Conservation (phyloP, 2,113 vertebrate genomes). For the Heterochromis multidens region DNA sequence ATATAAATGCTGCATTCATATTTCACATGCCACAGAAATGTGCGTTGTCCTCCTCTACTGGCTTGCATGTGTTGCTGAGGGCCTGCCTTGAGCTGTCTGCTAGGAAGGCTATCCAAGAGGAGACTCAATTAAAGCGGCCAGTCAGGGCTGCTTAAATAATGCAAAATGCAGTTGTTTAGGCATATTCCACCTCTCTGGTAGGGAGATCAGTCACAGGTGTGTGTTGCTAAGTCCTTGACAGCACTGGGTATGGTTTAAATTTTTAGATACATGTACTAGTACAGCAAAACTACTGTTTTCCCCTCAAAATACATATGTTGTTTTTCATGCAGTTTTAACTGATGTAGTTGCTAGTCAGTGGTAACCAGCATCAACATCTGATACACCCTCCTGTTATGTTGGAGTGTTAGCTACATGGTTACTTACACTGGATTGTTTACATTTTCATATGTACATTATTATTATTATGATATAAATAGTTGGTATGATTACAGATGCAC, state of each 20-base stretch:
- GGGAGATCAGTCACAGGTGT: slow-evolving; percentile 7
- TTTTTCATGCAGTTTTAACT: not conserved
- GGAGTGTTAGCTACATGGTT: not conserved
- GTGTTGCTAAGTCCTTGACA: not conserved
- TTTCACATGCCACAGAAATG: slow-evolving; percentile 35
- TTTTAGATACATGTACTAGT: not conserved
- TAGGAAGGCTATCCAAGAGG: slow-evolving; percentile 2
- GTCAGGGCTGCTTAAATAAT: slow-evolving; percentile 59
- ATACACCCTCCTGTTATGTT: not conserved
- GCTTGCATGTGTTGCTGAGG: not conserved
- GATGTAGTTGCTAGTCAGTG: too few relatives aligned
- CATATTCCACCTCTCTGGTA: not conserved
- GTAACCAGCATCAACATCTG: not conserved
- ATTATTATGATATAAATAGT: not conserved
- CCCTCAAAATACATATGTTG: not conserved
- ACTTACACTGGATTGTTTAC: not conserved
- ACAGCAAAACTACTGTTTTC: not conserved
- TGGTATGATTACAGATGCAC: not conserved
- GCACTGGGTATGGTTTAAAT: not conserved
- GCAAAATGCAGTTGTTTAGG: slow-evolving; percentile 45
- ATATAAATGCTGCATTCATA: slow-evolving; percentile 37
- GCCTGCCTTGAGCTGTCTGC: slow-evolving; percentile 29
- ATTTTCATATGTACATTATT: not conserved
- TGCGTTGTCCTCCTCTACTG: slow-evolving; percentile 4
- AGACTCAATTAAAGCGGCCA: slow-evolving; percentile 40